phyloP scores from a whole-genome alignment of 2,113 vertebrate species.

The Lophius piscatorius region DNA sequence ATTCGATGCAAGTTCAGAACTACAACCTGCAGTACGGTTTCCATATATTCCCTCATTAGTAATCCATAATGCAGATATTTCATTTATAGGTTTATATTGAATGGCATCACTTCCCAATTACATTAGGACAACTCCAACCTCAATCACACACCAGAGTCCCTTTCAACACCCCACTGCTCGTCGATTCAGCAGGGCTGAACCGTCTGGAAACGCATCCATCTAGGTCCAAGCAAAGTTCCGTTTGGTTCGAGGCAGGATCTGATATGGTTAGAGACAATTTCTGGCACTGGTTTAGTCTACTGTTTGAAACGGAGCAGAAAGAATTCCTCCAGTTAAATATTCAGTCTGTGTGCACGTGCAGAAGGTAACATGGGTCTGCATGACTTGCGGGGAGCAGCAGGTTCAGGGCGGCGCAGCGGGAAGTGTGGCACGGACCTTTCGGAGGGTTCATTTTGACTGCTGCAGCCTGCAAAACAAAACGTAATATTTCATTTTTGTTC shows the following conservation, averaged over 20 bases:
- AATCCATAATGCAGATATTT: background rate
- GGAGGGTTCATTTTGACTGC: background rate
- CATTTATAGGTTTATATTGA: background rate
- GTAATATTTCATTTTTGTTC: too few relatives aligned
- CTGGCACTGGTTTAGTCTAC: conserved; percentile 3
- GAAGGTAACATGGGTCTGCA: background rate
- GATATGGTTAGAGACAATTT: conserved; percentile 1
- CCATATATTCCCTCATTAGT: background rate
- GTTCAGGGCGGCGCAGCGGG: conserved; percentile 9
- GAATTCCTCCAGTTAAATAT: background rate
- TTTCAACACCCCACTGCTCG: too few relatives aligned
- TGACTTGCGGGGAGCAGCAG: conserved; percentile 5
- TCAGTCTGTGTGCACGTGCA: background rate
- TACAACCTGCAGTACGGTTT: background rate
- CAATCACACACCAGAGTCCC: background rate
- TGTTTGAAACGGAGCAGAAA: background rate
- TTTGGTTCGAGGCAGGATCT: background rate
- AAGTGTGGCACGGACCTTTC: background rate
- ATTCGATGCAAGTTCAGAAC: too few relatives aligned
- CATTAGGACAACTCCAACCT: background rate
- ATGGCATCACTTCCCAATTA: background rate
- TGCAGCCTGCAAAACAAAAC: conserved; percentile 26
- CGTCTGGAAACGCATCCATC: background rate
- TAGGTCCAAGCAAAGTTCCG: background rate
- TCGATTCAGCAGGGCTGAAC: background rate